These are phyloP conservation scores for Euleptes europaea DNA, from an alignment of 2,113 vertebrate species.

Conservation along the genomic window DNA sequence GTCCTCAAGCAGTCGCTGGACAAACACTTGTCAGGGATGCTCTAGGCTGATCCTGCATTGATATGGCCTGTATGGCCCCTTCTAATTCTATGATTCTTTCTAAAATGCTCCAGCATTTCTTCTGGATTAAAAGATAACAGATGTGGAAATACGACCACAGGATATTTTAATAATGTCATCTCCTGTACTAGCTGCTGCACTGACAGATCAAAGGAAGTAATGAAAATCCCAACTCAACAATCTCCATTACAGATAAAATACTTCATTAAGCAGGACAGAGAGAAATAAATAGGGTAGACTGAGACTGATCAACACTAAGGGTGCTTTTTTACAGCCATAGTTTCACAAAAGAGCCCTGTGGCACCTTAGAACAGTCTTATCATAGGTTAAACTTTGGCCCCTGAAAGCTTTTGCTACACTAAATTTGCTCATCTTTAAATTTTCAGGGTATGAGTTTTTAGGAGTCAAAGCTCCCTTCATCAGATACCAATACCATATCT, in stretches of 20 bases:
- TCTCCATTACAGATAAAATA: background rate
- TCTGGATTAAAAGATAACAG: background rate
- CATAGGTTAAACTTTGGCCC: too few species aligned
- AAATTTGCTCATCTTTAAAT: too few species aligned
- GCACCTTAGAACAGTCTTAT: too few species aligned
- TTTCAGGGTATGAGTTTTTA: too few species aligned
- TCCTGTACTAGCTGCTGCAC: background rate
- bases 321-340: background rate
- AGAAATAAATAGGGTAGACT: background rate
- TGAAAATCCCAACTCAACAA: background rate
- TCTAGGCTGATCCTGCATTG: too few species aligned
- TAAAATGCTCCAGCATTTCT: background rate
- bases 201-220: background rate
- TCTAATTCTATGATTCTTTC: background rate
- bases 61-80: too few species aligned
- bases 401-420: too few species aligned
- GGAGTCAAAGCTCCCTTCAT: too few species aligned
- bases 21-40: too few species aligned
- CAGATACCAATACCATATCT: too few species aligned
- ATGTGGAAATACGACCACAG: background rate
- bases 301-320: background rate
- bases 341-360: too few species aligned
- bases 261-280: background rate
- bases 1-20: too few species aligned
- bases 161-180: background rate